Evolutionary conservation across 2,797 vertebrate genomes (phyloP).

Genomic region (Prunella strophiata): DNA sequence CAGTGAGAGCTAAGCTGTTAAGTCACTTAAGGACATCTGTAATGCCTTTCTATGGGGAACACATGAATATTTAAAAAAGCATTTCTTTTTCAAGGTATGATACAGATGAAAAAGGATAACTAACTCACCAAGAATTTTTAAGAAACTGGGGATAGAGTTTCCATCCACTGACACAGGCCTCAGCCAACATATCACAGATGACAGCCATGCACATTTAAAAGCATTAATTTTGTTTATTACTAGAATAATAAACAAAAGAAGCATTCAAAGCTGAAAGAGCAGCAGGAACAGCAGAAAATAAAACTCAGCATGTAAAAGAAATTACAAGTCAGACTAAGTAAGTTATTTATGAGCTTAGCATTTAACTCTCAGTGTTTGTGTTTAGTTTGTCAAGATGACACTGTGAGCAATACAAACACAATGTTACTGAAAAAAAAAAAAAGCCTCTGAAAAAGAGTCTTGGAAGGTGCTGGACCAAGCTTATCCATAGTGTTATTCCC

Average conservation of each 20-base stretch:
- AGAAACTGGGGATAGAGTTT: conserved; percentile 66
- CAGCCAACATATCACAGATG: not conserved
- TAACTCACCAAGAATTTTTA: conserved; percentile 77
- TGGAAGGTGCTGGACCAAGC: not conserved
- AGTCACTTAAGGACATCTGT: conserved; percentile 40
- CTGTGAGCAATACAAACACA: not conserved
- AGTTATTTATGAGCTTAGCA: conserved; percentile 28
- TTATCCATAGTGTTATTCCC: not conserved
- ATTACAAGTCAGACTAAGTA: conserved; percentile 66
- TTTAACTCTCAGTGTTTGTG: not conserved
- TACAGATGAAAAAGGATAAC: conserved; percentile 68
- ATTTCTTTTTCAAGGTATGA: conserved; percentile 76
- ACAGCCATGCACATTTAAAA: conserved; percentile 44
- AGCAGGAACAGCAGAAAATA: conserved; percentile 21
- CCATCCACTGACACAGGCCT: not conserved
- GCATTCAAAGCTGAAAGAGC: conserved; percentile 27
- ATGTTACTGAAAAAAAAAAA: not conserved
- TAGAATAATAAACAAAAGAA: conserved; percentile 63
- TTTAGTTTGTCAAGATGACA: not conserved
- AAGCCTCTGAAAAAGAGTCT: not conserved
- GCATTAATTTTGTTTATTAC: conserved; percentile 4
- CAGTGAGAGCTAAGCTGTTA: conserved; percentile 29
- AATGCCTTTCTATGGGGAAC: not conserved
- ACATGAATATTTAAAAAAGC: not conserved
- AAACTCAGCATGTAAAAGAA: conserved; percentile 4